A percentile compares a stretch with the other conserved stretches of the same genome.
Evolutionary conservation across 2,797 vertebrate species (phyloP).

Genomic region (Pipistrellus pygmaeus): DNA sequence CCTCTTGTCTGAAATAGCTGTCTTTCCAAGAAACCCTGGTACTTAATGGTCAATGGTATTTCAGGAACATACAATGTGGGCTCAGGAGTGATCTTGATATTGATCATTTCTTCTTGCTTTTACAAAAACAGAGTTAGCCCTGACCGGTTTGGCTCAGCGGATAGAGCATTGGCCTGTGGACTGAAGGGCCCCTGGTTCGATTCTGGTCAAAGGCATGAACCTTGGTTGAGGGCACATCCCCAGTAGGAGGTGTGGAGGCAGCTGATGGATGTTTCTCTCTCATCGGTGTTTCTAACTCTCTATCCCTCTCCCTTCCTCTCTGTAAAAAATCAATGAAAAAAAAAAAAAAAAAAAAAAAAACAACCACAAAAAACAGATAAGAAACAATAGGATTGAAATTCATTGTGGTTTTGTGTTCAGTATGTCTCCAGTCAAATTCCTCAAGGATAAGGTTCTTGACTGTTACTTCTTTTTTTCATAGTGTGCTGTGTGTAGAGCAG

Average conservation of each 20-base stretch:
- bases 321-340: no score
- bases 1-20: not conserved
- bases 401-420: not conserved
- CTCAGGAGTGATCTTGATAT: not conserved
- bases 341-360: no score
- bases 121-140: not conserved
- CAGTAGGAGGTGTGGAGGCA: no score
- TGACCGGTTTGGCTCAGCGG: no score
- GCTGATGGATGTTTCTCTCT: no score
- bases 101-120: not conserved
- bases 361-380: not conserved
- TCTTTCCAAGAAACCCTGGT: not conserved
- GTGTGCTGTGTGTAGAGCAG: not conserved
- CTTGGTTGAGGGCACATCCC: no score
- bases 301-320: no score
- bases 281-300: no score
- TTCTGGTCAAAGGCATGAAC: no score
- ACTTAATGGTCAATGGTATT: not conserved
- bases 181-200: no score
- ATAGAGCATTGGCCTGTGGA: no score
- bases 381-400: not conserved
- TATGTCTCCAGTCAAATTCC: not conserved
- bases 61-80: not conserved
- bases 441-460: not conserved
- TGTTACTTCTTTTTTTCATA: not conserved